Evolutionary conservation across 2,113 vertebrate genomes (phyloP).

Genomic region (Cricetomys ansorgei): DNA sequence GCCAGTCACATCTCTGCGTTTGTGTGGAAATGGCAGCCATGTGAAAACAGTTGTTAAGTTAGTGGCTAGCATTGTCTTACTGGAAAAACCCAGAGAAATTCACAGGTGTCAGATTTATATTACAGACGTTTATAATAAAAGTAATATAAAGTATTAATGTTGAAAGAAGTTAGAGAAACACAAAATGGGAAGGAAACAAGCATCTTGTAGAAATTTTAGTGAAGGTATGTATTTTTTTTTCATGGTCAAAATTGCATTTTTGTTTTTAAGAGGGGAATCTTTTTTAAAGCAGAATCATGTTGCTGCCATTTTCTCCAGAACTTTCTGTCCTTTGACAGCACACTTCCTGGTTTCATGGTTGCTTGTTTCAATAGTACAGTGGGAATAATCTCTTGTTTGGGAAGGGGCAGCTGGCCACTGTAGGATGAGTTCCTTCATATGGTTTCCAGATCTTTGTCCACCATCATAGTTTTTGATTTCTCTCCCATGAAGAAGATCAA

Average conservation of each 20-base stretch:
- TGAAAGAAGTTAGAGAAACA: neutral
- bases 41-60: neutral
- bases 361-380: neutral
- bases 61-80: neutral
- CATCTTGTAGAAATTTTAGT: neutral
- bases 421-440: neutral
- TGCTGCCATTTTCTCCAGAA: neutral
- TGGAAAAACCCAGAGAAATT: neutral
- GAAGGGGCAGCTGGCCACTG: too few species aligned
- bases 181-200: neutral
- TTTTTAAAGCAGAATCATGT: neutral
- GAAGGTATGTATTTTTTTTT: neutral
- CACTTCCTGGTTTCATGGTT: neutral
- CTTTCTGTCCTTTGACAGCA: neutral
- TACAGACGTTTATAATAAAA: neutral
- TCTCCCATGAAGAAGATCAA: neutral
- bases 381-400: too few species aligned
- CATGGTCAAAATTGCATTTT: neutral
- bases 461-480: neutral
- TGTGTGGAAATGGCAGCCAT: neutral
- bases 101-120: neutral
- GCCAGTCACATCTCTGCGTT: neutral
- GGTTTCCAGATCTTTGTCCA: accelerated
- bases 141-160: neutral
- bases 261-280: neutral